phyloP scores from a whole-genome alignment of 2,113 vertebrate species.

The Plotosus lineatus region DNA sequence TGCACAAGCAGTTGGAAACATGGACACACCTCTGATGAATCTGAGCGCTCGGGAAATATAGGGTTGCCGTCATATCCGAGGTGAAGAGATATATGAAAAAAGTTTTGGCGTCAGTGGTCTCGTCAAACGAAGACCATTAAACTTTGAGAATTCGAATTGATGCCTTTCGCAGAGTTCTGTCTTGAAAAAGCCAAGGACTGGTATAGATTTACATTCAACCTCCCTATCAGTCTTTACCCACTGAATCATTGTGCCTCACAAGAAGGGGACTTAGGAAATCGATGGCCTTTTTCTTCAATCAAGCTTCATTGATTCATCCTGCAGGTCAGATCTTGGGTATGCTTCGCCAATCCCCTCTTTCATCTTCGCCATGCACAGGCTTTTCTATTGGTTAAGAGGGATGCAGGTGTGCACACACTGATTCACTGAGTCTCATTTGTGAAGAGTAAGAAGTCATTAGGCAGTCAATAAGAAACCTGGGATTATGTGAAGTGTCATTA shows the following conservation, averaged over 20 bases:
- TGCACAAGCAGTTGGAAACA: constrained; percentile 37
- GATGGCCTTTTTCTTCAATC: constrained; percentile 59
- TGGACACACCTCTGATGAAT: constrained; percentile 46
- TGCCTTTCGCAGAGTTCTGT: constrained; percentile 18
- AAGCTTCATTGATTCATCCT: constrained; percentile 55
- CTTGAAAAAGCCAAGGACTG: constrained; percentile 7
- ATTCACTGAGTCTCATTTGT: constrained; percentile 19
- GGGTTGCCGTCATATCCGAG: not conserved
- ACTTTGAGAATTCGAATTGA: constrained; percentile 29
- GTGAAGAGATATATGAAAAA: constrained; percentile 21
- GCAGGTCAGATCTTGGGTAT: constrained; percentile 44
- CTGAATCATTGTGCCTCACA: constrained; percentile 49
- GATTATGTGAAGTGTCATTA: constrained; percentile 40
- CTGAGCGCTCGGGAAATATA: constrained; percentile 19
- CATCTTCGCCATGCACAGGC: constrained; percentile 35
- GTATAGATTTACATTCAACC: constrained; percentile 40
- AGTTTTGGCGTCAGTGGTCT: not conserved
- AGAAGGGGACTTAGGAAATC: constrained; percentile 52
- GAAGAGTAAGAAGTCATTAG: constrained; percentile 20
- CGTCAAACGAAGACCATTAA: constrained; percentile 38
- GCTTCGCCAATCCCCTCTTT: constrained; percentile 50
- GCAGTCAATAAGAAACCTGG: constrained; percentile 33
- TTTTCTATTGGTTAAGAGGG: constrained; percentile 30
- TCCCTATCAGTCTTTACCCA: constrained; percentile 33
- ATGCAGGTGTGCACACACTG: not conserved